phyloP scores from a whole-genome alignment of 2,888 invertebrate species.

The Trachelus iudaicus region DNA sequence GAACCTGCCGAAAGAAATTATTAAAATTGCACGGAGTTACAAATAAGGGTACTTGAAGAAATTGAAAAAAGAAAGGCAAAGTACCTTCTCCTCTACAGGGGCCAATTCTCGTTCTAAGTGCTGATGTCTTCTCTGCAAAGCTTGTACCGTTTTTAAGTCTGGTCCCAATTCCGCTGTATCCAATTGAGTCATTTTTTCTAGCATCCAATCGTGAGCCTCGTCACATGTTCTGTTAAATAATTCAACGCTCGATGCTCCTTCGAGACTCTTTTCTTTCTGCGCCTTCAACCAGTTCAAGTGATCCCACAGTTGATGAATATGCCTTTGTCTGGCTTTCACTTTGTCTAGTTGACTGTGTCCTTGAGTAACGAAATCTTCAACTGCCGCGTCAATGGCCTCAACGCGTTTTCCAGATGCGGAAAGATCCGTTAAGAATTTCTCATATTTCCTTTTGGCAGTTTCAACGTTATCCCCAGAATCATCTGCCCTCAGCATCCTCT shows the following conservation, averaged over 20 bases:
- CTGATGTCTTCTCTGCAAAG: constrained; percentile 90
- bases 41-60: neutral
- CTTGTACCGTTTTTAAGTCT: constrained; percentile 91
- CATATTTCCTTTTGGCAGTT: constrained; percentile 93
- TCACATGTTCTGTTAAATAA: constrained; percentile 96
- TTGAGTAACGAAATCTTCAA: constrained; percentile 84
- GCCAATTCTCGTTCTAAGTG: constrained; percentile 94
- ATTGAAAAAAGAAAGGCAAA: neutral
- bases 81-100: constrained; percentile 94
- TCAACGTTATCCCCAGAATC: constrained; percentile 91
- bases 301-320: constrained; percentile 92
- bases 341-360: constrained; percentile 90
- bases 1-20: constrained; percentile 56
- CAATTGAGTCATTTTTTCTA: constrained; percentile 92
- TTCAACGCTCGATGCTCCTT: constrained; percentile 94
- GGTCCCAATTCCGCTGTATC: constrained; percentile 82
- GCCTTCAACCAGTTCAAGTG: constrained; percentile 85
- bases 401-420: constrained; percentile 93
- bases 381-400: constrained; percentile 88
- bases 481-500: constrained; percentile 84
- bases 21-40: neutral
- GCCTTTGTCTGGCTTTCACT: constrained; percentile 79
- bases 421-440: constrained; percentile 95
- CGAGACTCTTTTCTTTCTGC: constrained; percentile 90
- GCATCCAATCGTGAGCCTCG: constrained; percentile 97